A percentile compares a stretch with the other conserved stretches of the same genome.
Evolutionary conservation across 2,113 vertebrate species (phyloP).

Genomic region (Bothrops jararaca): DNA sequence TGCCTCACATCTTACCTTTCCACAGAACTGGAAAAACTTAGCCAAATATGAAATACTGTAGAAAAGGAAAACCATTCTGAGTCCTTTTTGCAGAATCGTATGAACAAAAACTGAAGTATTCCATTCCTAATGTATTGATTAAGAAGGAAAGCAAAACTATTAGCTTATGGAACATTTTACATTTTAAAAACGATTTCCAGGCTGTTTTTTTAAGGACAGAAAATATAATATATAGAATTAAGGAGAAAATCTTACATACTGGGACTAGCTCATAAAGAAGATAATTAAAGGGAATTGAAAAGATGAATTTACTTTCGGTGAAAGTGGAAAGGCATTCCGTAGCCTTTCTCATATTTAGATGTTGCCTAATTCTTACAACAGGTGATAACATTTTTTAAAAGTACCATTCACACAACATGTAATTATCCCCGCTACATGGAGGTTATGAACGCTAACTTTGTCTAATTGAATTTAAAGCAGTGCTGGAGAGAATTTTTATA

Average conservation of each 20-base stretch:
- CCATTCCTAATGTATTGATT: too few species aligned
- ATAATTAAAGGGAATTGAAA: not conserved
- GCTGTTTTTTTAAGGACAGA: not conserved
- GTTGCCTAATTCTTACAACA: not conserved
- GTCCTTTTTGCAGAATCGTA: too few species aligned
- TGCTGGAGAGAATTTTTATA: not conserved
- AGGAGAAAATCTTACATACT: not conserved
- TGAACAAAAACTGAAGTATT: not conserved
- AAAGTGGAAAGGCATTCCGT: not conserved
- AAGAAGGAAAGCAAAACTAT: not conserved
- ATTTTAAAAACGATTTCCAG: not conserved
- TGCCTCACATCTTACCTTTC: not conserved
- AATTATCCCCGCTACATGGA: not conserved
- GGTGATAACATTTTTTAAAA: not conserved
- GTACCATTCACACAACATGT: not conserved
- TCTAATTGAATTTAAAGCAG: not conserved
- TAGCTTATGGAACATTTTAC: not conserved
- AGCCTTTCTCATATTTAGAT: not conserved
- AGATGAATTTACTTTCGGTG: not conserved
- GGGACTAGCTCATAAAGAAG: not conserved
- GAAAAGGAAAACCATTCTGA: not conserved
- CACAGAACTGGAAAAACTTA: not conserved
- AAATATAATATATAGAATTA: not conserved
- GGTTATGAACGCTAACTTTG: not conserved
- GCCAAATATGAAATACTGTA: not conserved